Conservation (phyloP, 2,113 vertebrate genomes). For the Rattus norvegicus region DNA sequence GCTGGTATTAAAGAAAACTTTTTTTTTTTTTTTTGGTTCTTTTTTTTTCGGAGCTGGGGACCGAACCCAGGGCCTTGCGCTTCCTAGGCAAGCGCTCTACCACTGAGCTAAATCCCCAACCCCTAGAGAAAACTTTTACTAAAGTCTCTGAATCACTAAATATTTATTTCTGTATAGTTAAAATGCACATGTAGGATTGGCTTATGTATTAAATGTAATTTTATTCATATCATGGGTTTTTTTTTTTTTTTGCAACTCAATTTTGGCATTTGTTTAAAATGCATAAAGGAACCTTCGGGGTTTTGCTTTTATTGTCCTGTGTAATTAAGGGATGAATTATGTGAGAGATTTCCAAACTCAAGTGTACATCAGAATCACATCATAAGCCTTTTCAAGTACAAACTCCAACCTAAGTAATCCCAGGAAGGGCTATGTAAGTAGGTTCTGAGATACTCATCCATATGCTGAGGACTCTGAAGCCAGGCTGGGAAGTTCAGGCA, state of each 20-base stretch:
- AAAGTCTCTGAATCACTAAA: background rate
- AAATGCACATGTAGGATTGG: background rate
- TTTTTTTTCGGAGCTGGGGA: no score
- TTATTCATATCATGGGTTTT: background rate
- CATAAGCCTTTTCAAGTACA: conserved; percentile 25
- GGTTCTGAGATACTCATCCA: background rate
- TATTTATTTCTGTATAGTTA: background rate
- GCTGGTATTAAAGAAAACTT: background rate
- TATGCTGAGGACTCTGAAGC: background rate
- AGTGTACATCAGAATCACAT: background rate
- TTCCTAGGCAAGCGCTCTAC: no score
- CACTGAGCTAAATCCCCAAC: no score
- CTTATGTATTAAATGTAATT: conserved; percentile 1
- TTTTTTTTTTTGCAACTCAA: conserved; percentile 20
- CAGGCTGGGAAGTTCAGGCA: background rate
- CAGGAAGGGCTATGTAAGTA: background rate
- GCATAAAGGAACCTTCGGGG: background rate
- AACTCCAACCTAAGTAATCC: background rate
- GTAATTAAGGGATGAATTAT: background rate
- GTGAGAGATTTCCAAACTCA: background rate
- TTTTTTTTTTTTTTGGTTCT: no score
- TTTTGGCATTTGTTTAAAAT: conserved; percentile 32
- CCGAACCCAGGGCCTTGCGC: no score
- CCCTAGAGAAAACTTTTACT: background rate
- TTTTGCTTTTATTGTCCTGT: conserved; percentile 35